Evolutionary conservation across 2,797 vertebrate species (phyloP).

Genomic region (Rhinogobio ventralis): DNA sequence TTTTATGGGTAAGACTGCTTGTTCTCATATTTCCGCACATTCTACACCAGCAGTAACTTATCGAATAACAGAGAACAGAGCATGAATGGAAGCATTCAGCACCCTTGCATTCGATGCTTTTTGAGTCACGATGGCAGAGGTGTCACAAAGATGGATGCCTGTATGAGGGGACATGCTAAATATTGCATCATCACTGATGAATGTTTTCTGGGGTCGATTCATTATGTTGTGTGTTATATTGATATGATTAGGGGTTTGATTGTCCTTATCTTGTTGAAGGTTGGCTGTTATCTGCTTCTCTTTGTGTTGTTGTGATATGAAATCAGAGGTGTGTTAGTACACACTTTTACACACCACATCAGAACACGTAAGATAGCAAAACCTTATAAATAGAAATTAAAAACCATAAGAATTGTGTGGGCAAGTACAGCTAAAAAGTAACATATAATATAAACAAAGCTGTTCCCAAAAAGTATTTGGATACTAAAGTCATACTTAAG

Average conservation of each 20-base stretch:
- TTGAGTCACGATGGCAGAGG: not conserved
- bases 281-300: not conserved
- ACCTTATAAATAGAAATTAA: not conserved
- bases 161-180: not conserved
- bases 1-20: constrained; percentile 87
- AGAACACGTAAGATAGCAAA: not conserved
- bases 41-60: constrained; percentile 18
- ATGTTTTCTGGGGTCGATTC: not conserved
- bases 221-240: constrained; percentile 3
- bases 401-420: not conserved
- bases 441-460: not conserved
- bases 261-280: not conserved
- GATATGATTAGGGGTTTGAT: not conserved
- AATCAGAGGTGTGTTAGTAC: constrained; percentile 10
- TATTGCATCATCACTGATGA: not conserved
- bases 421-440: not conserved
- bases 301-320: constrained; percentile 1
- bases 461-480: not conserved
- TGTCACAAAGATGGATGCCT: not conserved
- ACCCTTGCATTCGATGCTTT: not conserved
- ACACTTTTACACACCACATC: not conserved
- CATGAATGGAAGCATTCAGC: constrained; percentile 26
- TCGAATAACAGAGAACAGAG: constrained; percentile 19
- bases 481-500: not conserved
- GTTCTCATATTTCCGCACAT: constrained; percentile 19